A percentile compares a stretch with the other conserved stretches of the same genome.
Evolutionary conservation across 2,113 vertebrate species (phyloP).

Genomic region (Xenus cinereus): DNA sequence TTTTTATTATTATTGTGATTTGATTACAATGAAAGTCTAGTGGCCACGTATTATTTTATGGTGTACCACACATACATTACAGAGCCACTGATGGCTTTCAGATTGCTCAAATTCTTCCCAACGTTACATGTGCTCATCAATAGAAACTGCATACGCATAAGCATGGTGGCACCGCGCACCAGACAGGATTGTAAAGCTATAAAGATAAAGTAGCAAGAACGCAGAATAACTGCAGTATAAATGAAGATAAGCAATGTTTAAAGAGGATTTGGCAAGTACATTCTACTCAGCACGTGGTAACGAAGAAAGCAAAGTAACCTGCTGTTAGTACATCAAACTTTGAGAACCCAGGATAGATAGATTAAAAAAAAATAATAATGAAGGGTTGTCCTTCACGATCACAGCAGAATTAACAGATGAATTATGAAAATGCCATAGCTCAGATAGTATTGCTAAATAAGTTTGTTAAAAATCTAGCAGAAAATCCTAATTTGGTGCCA

Average conservation of each 20-base stretch:
- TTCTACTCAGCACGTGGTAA: neutral
- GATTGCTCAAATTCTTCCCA: neutral
- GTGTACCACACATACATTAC: neutral
- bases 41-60: neutral
- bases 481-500: neutral
- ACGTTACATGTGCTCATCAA: neutral
- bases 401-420: neutral
- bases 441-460: neutral
- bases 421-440: neutral
- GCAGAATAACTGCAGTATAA: neutral
- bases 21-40: neutral
- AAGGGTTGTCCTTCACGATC: neutral
- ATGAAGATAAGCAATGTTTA: neutral
- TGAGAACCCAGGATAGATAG: neutral
- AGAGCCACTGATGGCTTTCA: neutral
- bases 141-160: neutral
- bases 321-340: neutral
- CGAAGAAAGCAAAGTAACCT: neutral
- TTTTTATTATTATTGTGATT: neutral
- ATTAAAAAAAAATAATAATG: neutral
- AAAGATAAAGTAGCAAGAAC: neutral
- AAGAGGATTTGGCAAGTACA: neutral
- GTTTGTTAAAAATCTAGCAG: neutral
- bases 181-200: neutral
- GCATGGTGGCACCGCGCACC: neutral